phyloP scores from a whole-genome alignment of 2,113 vertebrate species.

The Crotalus tigris region DNA sequence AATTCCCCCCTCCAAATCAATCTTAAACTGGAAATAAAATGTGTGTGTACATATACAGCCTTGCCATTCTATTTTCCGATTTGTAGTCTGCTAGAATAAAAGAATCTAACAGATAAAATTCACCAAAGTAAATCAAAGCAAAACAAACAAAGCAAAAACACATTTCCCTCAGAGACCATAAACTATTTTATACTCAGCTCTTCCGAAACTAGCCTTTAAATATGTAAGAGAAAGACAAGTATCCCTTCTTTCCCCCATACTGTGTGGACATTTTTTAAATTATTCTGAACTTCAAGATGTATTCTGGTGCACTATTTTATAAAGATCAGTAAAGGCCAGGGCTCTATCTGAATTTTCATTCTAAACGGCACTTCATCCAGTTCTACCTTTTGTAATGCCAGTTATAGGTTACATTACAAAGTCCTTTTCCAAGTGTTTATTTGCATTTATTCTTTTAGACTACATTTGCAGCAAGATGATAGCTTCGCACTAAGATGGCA shows the following conservation, averaged over 20 bases:
- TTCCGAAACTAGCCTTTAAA: neutral
- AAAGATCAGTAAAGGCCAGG: conserved; percentile 28
- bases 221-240: neutral
- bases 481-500: neutral
- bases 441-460: neutral
- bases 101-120: neutral
- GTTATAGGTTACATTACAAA: neutral
- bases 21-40: conserved; percentile 2
- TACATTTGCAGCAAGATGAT: neutral
- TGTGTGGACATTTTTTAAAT: neutral
- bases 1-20: neutral
- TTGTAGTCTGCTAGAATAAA: neutral
- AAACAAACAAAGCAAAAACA: neutral
- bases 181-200: conserved; percentile 3
- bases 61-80: neutral
- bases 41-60: neutral
- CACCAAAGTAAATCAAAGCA: neutral
- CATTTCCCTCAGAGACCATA: neutral
- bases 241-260: neutral
- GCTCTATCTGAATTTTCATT: conserved; percentile 28
- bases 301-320: conserved; percentile 21
- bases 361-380: neutral
- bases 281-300: conserved; percentile 8
- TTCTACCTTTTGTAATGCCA: conserved; percentile 3
- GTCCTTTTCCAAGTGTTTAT: neutral